A percentile compares a stretch with the other conserved stretches of the same genome.
Conservation (phyloP, 1,140 invertebrate species). For the Pantala flavescens region DNA sequence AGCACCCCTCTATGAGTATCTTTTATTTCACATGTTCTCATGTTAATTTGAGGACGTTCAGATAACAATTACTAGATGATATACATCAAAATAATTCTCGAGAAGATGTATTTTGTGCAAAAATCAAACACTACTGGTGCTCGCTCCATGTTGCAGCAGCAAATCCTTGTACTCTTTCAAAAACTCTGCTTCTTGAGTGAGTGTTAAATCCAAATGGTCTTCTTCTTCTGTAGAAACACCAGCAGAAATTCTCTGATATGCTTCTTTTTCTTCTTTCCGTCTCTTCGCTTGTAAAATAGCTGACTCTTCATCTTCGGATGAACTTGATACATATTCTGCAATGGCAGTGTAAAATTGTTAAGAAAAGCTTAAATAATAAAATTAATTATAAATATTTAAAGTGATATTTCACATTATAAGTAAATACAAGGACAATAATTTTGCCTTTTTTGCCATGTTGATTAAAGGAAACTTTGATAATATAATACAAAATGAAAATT, state of each 20-base stretch:
- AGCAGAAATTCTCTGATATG: conserved; percentile 45
- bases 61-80: too few species aligned
- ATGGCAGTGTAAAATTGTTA: neutral
- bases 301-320: neutral
- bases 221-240: conserved; percentile 46
- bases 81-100: too few species aligned
- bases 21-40: too few species aligned
- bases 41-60: too few species aligned
- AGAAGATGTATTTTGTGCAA: too few species aligned
- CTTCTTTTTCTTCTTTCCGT: conserved; percentile 35
- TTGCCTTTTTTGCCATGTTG: too few species aligned
- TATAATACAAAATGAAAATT: too few species aligned
- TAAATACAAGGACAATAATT: too few species aligned
- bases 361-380: neutral
- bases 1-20: too few species aligned
- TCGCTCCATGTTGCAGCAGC: conserved; percentile 25
- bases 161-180: conserved; percentile 47
- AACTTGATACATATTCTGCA: neutral
- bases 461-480: too few species aligned
- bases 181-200: conserved; percentile 47
- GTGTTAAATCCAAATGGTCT: conserved; percentile 47
- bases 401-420: too few species aligned
- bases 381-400: too few species aligned
- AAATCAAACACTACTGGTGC: neutral
- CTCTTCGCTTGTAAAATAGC: conserved; percentile 21